A percentile compares a stretch with the other conserved stretches of the same genome.
phyloP scores from a whole-genome alignment of 2,797 vertebrate genomes.

The Acanthis flammea region DNA sequence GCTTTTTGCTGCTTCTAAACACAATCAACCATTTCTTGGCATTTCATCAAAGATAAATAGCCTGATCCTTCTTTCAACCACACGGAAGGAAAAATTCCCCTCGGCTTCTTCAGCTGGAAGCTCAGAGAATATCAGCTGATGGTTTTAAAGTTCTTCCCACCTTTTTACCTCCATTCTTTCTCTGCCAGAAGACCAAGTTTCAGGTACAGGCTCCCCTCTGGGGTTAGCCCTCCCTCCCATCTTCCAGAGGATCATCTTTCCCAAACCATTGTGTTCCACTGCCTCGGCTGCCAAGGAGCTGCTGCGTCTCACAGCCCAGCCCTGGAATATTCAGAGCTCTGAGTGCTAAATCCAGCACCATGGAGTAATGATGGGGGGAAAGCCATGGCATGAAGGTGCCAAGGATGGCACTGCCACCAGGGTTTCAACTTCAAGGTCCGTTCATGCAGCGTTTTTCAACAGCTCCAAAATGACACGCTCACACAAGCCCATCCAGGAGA shows the following conservation, averaged over 20 bases:
- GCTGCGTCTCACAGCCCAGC: accelerated
- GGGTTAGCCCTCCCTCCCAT: background rate
- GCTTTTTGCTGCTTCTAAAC: background rate
- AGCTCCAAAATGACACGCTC: background rate
- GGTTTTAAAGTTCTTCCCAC: background rate
- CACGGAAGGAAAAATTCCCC: background rate
- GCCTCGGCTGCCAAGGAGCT: background rate
- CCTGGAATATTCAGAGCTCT: background rate
- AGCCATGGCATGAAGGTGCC: accelerated
- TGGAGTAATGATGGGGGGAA: accelerated
- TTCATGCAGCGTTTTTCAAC: background rate
- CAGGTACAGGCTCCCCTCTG: background rate
- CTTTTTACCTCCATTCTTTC: background rate
- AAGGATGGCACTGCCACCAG: accelerated
- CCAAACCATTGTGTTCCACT: accelerated
- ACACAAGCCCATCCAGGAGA: background rate
- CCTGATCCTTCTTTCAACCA: background rate
- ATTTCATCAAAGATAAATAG: constrained; percentile 38
- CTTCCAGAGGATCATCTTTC: background rate
- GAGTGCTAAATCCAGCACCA: background rate
- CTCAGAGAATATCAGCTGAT: background rate
- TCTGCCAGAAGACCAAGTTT: background rate
- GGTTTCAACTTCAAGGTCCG: background rate
- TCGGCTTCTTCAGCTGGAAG: background rate
- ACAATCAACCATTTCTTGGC: background rate